A percentile compares a stretch with the other conserved stretches of the same genome.
These are phyloP conservation scores for Limonius californicus DNA, from an alignment of 1,140 invertebrate species.

Conservation along the genomic window DNA sequence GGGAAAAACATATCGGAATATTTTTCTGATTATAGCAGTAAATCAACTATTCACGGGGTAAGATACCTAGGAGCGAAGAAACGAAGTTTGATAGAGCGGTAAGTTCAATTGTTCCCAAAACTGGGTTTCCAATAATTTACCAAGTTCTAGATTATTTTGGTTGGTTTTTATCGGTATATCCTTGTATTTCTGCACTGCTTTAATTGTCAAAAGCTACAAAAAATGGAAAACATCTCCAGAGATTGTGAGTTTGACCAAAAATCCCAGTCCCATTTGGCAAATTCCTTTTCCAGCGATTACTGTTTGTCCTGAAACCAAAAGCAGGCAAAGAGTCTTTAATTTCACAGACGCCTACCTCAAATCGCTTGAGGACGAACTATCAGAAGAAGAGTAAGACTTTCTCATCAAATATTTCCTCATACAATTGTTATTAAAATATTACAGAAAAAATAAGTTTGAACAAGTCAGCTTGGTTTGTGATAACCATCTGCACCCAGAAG, in stretches of 20 bases:
- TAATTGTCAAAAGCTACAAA: slow-evolving; percentile 53
- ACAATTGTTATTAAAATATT: not conserved
- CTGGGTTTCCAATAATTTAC: slow-evolving; percentile 7
- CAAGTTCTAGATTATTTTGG: slow-evolving; percentile 53
- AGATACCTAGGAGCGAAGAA: slow-evolving; percentile 49
- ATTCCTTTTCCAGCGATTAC: slow-evolving; percentile 58
- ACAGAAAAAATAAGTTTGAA: not conserved
- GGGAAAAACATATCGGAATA: slow-evolving; percentile 31
- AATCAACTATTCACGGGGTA: slow-evolving; percentile 50
- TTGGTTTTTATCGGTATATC: slow-evolving; percentile 49
- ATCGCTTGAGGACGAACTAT: slow-evolving; percentile 38
- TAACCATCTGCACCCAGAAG: slow-evolving; percentile 47
- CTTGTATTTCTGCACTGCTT: slow-evolving; percentile 47
- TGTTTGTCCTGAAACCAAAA: slow-evolving; percentile 53
- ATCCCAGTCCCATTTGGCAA: slow-evolving; percentile 53
- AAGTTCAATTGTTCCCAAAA: slow-evolving; percentile 2
- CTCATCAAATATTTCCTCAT: not conserved
- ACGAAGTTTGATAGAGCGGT: slow-evolving; percentile 38
- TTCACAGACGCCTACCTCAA: slow-evolving; percentile 44
- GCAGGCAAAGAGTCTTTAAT: slow-evolving; percentile 43
- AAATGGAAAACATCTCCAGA: slow-evolving; percentile 58
- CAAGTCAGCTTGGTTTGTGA: slow-evolving; percentile 49
- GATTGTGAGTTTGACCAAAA: slow-evolving; percentile 56
- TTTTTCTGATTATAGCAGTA: slow-evolving; percentile 46
- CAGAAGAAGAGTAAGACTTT: slow-evolving; percentile 51